Conservation (phyloP, 1,140 invertebrate species). For the Acromyrmex heyeri region DNA sequence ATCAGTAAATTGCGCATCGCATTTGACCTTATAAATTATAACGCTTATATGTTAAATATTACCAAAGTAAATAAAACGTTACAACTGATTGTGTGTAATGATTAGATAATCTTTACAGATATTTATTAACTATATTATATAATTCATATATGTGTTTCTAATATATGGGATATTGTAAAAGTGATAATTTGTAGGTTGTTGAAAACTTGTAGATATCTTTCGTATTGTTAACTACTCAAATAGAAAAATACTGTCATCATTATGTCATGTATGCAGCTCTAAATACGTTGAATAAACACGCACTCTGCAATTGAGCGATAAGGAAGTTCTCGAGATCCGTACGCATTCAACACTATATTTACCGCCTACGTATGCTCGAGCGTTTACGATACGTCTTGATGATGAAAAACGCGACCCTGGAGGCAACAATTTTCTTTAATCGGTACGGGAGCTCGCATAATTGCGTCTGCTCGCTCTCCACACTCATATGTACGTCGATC, state of each 20-base stretch:
- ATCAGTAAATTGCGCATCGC: constrained; percentile 1
- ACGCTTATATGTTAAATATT: constrained; percentile 20
- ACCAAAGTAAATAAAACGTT: constrained; percentile 16
- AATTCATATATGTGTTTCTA: background rate
- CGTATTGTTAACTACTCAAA: background rate
- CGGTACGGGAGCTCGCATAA: constrained; percentile 76
- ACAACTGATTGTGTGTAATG: background rate
- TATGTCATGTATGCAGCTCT: background rate
- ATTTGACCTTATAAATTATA: constrained; percentile 23
- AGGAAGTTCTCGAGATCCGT: constrained; percentile 8
- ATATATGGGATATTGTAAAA: background rate
- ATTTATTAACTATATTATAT: background rate
- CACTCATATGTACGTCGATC: constrained; percentile 14
- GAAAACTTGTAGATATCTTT: background rate
- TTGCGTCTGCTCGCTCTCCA: constrained; percentile 57
- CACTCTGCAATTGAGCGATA: constrained; percentile 4
- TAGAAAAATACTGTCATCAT: background rate
- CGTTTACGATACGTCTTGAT: constrained; percentile 29
- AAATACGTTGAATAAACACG: constrained; percentile 1
- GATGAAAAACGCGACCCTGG: constrained; percentile 62
- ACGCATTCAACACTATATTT: constrained; percentile 22
- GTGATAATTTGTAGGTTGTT: background rate
- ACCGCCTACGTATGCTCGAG: background rate
- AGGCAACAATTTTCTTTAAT: constrained; percentile 79
- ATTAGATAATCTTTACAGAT: background rate